Conservation (phyloP, 2,113 vertebrate genomes). For the Gadus macrocephalus region DNA sequence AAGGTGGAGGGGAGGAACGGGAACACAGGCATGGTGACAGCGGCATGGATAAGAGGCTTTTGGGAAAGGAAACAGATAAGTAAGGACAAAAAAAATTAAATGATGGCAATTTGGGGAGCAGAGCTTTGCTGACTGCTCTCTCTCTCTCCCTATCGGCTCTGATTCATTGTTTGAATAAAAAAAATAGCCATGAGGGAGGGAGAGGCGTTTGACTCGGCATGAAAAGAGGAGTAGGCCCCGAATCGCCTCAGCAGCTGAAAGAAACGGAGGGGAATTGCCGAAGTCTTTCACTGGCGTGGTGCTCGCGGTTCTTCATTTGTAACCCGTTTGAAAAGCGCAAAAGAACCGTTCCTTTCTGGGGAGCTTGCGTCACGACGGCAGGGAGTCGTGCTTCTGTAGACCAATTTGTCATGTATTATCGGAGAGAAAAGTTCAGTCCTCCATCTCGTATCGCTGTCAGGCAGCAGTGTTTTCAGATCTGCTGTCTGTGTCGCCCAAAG, state of each 20-base stretch:
- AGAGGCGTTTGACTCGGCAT: conserved; percentile 35
- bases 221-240: conserved; percentile 37
- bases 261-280: conserved; percentile 15
- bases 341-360: neutral
- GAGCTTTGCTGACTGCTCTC: conserved; percentile 36
- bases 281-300: conserved; percentile 32
- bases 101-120: conserved; percentile 45
- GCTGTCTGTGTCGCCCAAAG: too few species aligned
- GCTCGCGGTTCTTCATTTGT: conserved; percentile 3
- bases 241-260: conserved; percentile 24
- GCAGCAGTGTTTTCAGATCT: too few species aligned
- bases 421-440: too few species aligned
- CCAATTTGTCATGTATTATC: too few species aligned
- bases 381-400: too few species aligned
- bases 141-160: conserved; percentile 28
- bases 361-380: neutral
- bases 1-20: conserved; percentile 31
- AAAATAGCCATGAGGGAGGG: conserved; percentile 30
- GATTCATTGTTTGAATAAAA: conserved; percentile 42
- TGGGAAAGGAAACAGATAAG: conserved; percentile 40
- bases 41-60: conserved; percentile 42
- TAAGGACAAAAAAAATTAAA: conserved; percentile 48
- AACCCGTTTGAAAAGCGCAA: neutral
- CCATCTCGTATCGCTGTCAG: too few species aligned
- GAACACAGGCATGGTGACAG: conserved; percentile 8